Conservation (phyloP, 2,888 invertebrate species). For the Smittia aterrima region DNA sequence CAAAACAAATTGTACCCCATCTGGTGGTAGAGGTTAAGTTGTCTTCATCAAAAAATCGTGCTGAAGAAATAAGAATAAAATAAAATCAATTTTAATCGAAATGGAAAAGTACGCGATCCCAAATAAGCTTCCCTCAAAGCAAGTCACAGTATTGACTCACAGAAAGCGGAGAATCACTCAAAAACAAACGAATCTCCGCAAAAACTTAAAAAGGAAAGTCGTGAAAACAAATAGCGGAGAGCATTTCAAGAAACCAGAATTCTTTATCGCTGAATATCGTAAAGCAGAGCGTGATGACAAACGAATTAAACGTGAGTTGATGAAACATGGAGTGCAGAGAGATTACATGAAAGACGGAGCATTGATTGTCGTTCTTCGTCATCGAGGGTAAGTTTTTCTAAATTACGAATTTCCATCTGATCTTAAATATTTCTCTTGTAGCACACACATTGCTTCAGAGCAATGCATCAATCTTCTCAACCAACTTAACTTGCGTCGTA, state of each 20-base stretch:
- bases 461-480: slow-evolving; percentile 36
- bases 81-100: slow-evolving; percentile 4
- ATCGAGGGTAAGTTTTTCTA: slow-evolving; percentile 47
- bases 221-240: slow-evolving; percentile 48
- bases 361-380: slow-evolving; percentile 50
- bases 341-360: slow-evolving; percentile 29
- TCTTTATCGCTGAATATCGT: slow-evolving; percentile 51
- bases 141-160: slow-evolving; percentile 52
- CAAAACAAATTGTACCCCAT: background rate
- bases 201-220: slow-evolving; percentile 48
- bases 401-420: background rate
- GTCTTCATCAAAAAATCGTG: too few relatives aligned
- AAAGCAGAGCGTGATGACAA: slow-evolving; percentile 49
- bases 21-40: too few relatives aligned
- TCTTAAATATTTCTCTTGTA: slow-evolving; percentile 42
- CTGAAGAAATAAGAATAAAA: too few relatives aligned
- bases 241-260: slow-evolving; percentile 51
- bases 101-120: slow-evolving; percentile 50
- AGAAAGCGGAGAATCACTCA: slow-evolving; percentile 52
- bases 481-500: slow-evolving; percentile 44
- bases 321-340: slow-evolving; percentile 30
- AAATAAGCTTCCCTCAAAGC: slow-evolving; percentile 54
- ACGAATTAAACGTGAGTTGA: slow-evolving; percentile 40
- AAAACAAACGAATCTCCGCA: slow-evolving; percentile 49
- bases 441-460: slow-evolving; percentile 51